Percentiles rank a stretch among this genome's conserved stretches.
These are phyloP conservation scores for Lutjanus campechanus DNA, from an alignment of 2,797 vertebrate genomes.

Conservation along the genomic window DNA sequence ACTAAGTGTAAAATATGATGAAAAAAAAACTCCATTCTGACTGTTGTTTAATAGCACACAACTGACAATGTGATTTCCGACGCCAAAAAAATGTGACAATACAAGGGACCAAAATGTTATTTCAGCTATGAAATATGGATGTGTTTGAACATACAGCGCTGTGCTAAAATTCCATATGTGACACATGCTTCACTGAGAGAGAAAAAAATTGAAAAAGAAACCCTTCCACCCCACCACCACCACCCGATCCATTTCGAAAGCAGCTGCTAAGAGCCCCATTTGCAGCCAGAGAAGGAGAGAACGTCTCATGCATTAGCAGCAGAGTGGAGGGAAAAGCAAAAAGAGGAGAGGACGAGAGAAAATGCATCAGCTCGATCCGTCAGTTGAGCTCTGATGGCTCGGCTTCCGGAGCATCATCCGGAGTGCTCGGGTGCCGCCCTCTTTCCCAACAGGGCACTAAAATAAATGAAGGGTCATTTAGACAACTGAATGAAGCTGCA, in stretches of 20 bases:
- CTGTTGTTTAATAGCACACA: conserved; percentile 12
- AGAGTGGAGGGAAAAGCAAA: conserved; percentile 47
- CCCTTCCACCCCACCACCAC: too few relatives aligned
- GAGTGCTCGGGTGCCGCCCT: conserved; percentile 62
- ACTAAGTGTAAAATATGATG: conserved; percentile 27
- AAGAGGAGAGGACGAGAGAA: conserved; percentile 21
- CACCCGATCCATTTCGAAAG: conserved; percentile 48
- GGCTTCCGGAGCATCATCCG: conserved; percentile 61
- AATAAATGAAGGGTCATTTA: conserved; percentile 80
- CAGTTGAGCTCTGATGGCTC: conserved; percentile 62
- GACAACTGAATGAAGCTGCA: conserved; percentile 74
- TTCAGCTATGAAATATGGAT: conserved; percentile 16
- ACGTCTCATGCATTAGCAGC: conserved; percentile 61
- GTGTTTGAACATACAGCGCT: neutral
- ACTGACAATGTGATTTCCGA: neutral
- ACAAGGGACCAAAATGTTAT: neutral
- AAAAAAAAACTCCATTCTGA: conserved; percentile 1
- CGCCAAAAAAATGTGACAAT: neutral
- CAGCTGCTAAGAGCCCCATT: conserved; percentile 62
- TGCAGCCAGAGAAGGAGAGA: conserved; percentile 48
- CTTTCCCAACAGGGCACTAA: conserved; percentile 69
- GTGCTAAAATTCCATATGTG: conserved; percentile 8
- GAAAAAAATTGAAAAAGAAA: neutral
- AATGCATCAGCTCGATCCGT: conserved; percentile 55
- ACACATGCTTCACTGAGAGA: conserved; percentile 2